phyloP scores from a whole-genome alignment of 1,140 invertebrate genomes.

The Drosophila triauraria region DNA sequence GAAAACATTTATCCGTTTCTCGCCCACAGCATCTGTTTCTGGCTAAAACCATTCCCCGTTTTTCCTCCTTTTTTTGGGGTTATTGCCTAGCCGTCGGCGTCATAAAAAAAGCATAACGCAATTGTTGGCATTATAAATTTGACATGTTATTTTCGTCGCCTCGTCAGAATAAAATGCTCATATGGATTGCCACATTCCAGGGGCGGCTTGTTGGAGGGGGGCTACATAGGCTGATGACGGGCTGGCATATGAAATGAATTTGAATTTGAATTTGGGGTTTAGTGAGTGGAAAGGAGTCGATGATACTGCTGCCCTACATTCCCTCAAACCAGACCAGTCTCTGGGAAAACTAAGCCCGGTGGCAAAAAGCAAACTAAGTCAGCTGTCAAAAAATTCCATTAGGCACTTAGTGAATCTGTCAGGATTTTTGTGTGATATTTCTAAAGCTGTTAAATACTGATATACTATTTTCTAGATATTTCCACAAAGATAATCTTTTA shows the following conservation, averaged over 20 bases:
- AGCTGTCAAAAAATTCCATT: constrained; percentile 5
- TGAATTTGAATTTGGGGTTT: constrained; percentile 21
- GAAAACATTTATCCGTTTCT: constrained; percentile 56
- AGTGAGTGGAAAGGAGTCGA: constrained; percentile 18
- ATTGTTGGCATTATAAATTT: constrained; percentile 81
- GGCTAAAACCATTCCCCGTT: constrained; percentile 37
- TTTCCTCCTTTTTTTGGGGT: constrained; percentile 30
- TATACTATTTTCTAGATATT: too few species aligned
- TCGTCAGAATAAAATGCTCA: constrained; percentile 65
- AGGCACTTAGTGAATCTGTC: background rate
- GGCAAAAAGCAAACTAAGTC: constrained; percentile 29
- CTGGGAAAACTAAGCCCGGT: constrained; percentile 21
- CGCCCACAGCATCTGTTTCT: constrained; percentile 39
- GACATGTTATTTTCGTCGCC: constrained; percentile 81
- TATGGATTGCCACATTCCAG: constrained; percentile 58
- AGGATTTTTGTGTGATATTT: background rate
- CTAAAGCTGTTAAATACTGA: too few species aligned
- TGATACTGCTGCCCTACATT: constrained; percentile 20
- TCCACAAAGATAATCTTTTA: too few species aligned
- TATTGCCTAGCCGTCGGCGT: constrained; percentile 48
- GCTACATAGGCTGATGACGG: constrained; percentile 9
- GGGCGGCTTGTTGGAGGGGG: background rate
- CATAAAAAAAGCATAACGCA: constrained; percentile 63
- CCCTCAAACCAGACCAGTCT: background rate
- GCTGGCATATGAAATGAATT: constrained; percentile 57